Conservation (phyloP, 2,888 invertebrate species). For the Lordiphosa fenestrarum region DNA sequence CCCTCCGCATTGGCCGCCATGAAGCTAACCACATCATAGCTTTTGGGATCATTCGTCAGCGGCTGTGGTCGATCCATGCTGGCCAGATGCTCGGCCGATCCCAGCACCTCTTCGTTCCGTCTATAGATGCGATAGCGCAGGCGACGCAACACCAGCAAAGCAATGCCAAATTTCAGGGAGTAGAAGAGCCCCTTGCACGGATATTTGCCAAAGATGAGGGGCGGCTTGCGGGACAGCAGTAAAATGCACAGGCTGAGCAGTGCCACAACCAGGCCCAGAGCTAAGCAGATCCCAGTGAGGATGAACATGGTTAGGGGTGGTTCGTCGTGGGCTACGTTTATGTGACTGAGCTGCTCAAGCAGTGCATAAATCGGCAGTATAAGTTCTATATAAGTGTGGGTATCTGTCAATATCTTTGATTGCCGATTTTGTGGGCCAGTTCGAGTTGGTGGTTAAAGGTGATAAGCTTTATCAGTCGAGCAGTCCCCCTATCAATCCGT, state of each 20-base stretch:
- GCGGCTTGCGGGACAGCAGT: slow-evolving; percentile 66
- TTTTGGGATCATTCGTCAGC: slow-evolving; percentile 81
- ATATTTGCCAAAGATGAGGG: slow-evolving; percentile 82
- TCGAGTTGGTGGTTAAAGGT: too few relatives aligned
- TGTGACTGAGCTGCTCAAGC: slow-evolving; percentile 34
- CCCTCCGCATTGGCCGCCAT: slow-evolving; percentile 85
- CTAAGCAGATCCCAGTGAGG: slow-evolving; percentile 38
- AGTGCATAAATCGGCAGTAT: background rate
- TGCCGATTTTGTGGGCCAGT: slow-evolving; percentile 1
- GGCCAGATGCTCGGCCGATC: slow-evolving; percentile 60
- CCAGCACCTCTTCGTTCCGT: slow-evolving; percentile 58
- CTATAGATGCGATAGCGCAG: slow-evolving; percentile 79
- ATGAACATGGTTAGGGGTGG: slow-evolving; percentile 46
- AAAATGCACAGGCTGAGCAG: slow-evolving; percentile 51
- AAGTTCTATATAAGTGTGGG: slow-evolving; percentile 7
- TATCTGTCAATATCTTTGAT: slow-evolving; percentile 3
- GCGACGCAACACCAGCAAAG: slow-evolving; percentile 79
- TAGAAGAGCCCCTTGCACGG: slow-evolving; percentile 82
- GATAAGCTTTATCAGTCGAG: too few relatives aligned
- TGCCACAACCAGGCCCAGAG: slow-evolving; percentile 43
- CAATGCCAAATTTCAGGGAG: slow-evolving; percentile 81
- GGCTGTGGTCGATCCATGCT: slow-evolving; percentile 82
- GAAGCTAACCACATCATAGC: slow-evolving; percentile 90
- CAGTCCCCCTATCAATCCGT: too few relatives aligned
- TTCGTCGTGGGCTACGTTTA: slow-evolving; percentile 17